Base-by-base conservation (phyloP, 2,888 invertebrate genomes). In the Spicauda simplicius region DNA sequence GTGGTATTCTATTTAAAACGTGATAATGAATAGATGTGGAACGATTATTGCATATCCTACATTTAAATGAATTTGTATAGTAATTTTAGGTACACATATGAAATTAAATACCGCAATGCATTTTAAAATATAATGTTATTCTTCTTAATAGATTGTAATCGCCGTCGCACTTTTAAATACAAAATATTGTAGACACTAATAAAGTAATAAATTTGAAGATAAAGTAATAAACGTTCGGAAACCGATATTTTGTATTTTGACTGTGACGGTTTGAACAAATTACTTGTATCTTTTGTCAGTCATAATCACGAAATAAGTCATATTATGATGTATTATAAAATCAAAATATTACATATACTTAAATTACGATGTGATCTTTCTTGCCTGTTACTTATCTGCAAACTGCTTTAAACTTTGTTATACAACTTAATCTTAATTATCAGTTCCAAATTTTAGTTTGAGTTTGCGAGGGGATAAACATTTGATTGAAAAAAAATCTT, bases 1-100 rank as follows among this genome's bases (percentile, higher is more conserved):
- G 85, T 86, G 87, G 87, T 87, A 25, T 25, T 25, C 80, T 85
- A 80, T 83, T 80, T 80, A 80, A 80, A 77, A 80, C 74, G 88
- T 89, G 86, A 88, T 88, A 86, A 25, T 79, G 73, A 74, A 73
- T 77, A 77, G 68, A 79, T 81, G 78, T 78, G 76, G 74, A 73
- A 81, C 77, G 77, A 81, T 74, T 78, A 82, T 80, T 77, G 86
- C 88, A 89, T 90, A 87, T 88, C 88, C 81, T 84, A 80, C 75
- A 75, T 77, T 72, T 71, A 70, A 71, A 73, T 74, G 70, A 71
- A 70, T 71, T 74, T 72, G 73, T 74, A 70, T 72, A 72, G 70
- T 73, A 74, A 70, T 68, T 71, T 70, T 71, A 69, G 66, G 53
- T 37, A 56, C 66, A 67, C 59, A 50, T 61, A 57, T 61, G 25